Evolutionary conservation across 2,113 vertebrate species (phyloP).

Genomic region (Gymnocephalus cernua): DNA sequence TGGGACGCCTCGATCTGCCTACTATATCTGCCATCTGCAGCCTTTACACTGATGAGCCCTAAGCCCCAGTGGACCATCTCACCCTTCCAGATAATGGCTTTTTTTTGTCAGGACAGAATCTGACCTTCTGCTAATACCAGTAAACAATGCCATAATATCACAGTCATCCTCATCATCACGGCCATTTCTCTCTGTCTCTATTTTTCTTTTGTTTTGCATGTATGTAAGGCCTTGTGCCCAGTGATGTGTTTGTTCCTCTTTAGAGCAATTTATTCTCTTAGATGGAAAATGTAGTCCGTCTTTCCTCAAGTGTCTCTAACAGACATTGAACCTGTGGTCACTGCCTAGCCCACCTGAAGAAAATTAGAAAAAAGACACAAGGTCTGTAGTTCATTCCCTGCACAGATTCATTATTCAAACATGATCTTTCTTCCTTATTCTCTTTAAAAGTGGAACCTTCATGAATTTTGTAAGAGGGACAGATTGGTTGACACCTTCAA

Average conservation of each 20-base stretch:
- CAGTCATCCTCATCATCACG: not conserved
- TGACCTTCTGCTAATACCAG: constrained; percentile 62
- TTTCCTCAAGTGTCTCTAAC: constrained; percentile 15
- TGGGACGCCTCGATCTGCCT: constrained; percentile 19
- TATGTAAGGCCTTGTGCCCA: not conserved
- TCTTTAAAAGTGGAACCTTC: constrained; percentile 50
- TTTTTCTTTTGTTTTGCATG: constrained; percentile 24
- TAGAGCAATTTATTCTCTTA: not conserved
- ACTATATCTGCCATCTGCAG: constrained; percentile 48
- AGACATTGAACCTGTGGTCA: constrained; percentile 25
- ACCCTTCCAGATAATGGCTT: constrained; percentile 62
- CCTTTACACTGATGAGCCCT: constrained; percentile 57
- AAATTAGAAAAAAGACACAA: not conserved
- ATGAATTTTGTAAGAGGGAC: constrained; percentile 56
- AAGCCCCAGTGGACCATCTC: constrained; percentile 46
- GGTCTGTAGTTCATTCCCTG: constrained; percentile 35
- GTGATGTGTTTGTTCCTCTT: not conserved
- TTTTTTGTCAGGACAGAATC: constrained; percentile 46
- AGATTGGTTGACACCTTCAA: constrained; percentile 45
- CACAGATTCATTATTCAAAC: constrained; percentile 71
- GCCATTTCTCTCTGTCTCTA: constrained; percentile 12
- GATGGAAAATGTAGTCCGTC: constrained; percentile 9
- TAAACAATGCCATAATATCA: constrained; percentile 46
- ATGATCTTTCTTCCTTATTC: constrained; percentile 52
- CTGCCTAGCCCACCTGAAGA: constrained; percentile 14